Evolutionary conservation across 2,113 vertebrate genomes (phyloP), one percentile per base, ranked within the genome.

Genomic region (Clarias magur): DNA sequence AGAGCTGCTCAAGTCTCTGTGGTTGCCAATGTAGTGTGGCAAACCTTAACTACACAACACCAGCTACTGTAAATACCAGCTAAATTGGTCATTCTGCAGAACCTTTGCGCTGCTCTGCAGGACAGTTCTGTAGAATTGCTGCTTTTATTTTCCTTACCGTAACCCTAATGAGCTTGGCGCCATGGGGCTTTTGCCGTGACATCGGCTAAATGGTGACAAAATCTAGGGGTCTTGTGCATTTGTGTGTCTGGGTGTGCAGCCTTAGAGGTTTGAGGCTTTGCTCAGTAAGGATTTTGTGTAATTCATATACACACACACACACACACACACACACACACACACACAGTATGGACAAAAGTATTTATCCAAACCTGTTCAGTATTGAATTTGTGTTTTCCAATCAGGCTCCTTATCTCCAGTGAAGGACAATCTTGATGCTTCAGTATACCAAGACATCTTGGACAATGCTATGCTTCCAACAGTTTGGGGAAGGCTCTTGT

Each of bases 121-220:
- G 25, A 65, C 87, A 59, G 7, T 67, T 68, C 68, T 87, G 57
- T 76, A 83, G 79, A 57, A 53, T 34, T 63, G 59, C 8, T 17
- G 76, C 78, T 75, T 76, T 72, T 84, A 82, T 70, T 89, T 68
- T 76, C 70, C 68, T 88, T 81, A 84, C 63, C 82, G 63, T 89
- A 65, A 80, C 78, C 30, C 54, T 88, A 87, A 81, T 17, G 62
- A 87, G 86, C 67, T 67, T 90, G 88, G 88, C 86, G 88, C 85
- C 89, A 25, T 30, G 17, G 21, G 73, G 80, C 83, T 85, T 85
- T 90, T 87, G 80, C 87, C 87, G 83, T 34, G 79, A 84, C 83
- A 83, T 79, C 67, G 88, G 82, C 54, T 82, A 68, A 87, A 70
- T 70, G 54, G 72, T 54, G 54, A 27, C 81, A 73, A 34, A 73